These are phyloP conservation scores for Ciona savignyi DNA, from an alignment of 23 tunicate genomes.

Conservation along the genomic window DNA sequence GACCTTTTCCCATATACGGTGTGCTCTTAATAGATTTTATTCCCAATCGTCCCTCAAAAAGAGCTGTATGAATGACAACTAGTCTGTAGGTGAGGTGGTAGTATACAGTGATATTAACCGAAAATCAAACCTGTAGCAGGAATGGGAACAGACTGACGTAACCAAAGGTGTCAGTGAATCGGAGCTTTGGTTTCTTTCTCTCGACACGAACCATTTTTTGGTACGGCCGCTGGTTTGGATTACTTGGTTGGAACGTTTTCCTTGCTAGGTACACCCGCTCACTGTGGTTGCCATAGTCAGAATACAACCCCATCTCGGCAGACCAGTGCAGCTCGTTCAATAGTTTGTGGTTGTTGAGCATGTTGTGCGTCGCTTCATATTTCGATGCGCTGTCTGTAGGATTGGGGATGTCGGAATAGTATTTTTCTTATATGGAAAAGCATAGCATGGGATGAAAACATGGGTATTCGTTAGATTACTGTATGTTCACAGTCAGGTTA, in stretches of 20 bases:
- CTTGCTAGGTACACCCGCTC: conserved; percentile 29
- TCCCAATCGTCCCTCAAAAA: no score
- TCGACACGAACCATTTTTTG: conserved; percentile 25
- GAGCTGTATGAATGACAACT: no score
- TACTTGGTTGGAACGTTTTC: conserved; percentile 28
- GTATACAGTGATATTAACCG: no score
- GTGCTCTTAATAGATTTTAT: no score
- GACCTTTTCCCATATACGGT: no score
- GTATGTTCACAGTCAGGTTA: no score
- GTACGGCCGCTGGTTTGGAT: conserved; percentile 31
- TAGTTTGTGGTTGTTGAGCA: conserved; percentile 35
- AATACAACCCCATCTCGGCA: conserved; percentile 45
- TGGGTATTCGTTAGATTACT: no score
- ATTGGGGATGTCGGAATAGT: no score
- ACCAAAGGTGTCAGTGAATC: conserved; percentile 61
- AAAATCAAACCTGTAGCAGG: conserved; percentile 51
- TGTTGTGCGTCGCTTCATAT: conserved; percentile 33
- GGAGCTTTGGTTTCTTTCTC: conserved; percentile 29
- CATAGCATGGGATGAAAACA: no score
- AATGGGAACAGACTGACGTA: conserved; percentile 86
- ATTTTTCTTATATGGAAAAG: no score
- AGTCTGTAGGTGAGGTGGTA: no score
- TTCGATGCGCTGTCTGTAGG: conserved; percentile 1
- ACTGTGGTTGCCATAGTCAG: conserved; percentile 94
- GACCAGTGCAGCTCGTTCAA: conserved; percentile 89